Evolutionary conservation across 2,888 invertebrate genomes (phyloP).

Genomic region (Mythimna loreyi): DNA sequence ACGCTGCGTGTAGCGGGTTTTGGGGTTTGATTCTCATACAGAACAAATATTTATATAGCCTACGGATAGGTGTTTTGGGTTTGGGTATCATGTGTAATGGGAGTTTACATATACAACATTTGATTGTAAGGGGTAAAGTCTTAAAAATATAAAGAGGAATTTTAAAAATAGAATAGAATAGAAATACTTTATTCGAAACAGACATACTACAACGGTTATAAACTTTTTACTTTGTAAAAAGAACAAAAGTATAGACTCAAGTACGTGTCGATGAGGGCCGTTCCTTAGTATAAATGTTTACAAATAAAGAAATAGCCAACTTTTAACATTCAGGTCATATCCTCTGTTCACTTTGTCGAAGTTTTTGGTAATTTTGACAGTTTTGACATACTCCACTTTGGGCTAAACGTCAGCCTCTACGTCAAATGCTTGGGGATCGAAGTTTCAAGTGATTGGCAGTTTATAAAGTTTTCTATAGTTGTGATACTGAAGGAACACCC

Average conservation of each 20-base stretch:
- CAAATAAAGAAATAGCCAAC: constrained; percentile 2
- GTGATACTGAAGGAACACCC: constrained; percentile 20
- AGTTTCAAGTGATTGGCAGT: constrained; percentile 53
- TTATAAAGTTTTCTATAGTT: constrained; percentile 46
- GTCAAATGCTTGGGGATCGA: constrained; percentile 27
- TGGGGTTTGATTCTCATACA: too few species aligned
- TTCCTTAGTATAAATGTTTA: background rate
- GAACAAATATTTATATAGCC: too few species aligned
- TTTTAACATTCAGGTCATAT: constrained; percentile 22
- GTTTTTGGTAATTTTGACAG: constrained; percentile 42
- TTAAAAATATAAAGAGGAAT: background rate
- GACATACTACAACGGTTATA: too few species aligned
- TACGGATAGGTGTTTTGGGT: too few species aligned
- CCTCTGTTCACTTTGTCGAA: constrained; percentile 8
- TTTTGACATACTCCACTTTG: constrained; percentile 41
- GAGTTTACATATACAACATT: too few species aligned
- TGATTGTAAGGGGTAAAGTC: too few species aligned
- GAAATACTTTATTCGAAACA: too few species aligned
- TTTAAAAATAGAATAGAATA: too few species aligned
- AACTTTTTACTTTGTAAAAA: too few species aligned
- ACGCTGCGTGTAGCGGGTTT: too few species aligned
- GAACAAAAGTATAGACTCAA: too few species aligned
- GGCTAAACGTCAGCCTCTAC: constrained; percentile 18
- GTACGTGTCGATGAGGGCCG: background rate
- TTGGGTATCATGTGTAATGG: too few species aligned